Evolutionary conservation across 2,888 invertebrate genomes (phyloP), one percentile per base, ranked within the genome.

Genomic region (Nesidiocoris tenuis): DNA sequence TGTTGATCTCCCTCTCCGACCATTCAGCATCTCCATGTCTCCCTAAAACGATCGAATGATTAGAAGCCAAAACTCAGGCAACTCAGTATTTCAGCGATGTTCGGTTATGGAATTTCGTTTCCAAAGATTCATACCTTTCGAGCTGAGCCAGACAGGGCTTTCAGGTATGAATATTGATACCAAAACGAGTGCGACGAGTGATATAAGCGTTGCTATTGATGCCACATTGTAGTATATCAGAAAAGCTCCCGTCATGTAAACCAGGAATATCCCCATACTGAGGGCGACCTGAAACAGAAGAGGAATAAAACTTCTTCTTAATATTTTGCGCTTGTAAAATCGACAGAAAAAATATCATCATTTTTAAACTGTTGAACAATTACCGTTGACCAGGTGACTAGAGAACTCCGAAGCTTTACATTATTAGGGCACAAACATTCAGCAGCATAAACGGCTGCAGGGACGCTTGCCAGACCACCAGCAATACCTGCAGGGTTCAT

Each of bases 361-460:
- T n/a, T n/a, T n/a, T n/a, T n/a, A n/a, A n/a, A n/a, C n/a, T n/a
- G n/a, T n/a, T n/a, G n/a, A n/a, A n/a, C 59, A n/a, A 61, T 61
- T 19, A 72, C 83, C 16, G 87, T 86, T 1, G 86, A 85, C 86
- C 88, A 87, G 0, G 87, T 87, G 9, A 86, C 85, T 66, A 88
- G 84, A 59, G 86, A 85, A 7, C 86, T 84, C 77, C 87, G 81
- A 77, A 86, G 66, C 5, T 78, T 65, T 3, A 77, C 72, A 64
- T 65, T 78, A 77, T 55, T 71, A 18, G 24, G 77, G 39, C 72
- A 74, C 65, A 81, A 79, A 67, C 81, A 80, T 81, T 88, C 88
- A 0, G 87, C 86, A 79, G 86, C 84, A 79, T 88, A 88, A 19
- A 87, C 85, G 0, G 87, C 85, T 0, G 87, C 85, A 0, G 88